Evolutionary conservation across 2,888 invertebrate species (phyloP).

Genomic region (Synanthedon tipuliformis): DNA sequence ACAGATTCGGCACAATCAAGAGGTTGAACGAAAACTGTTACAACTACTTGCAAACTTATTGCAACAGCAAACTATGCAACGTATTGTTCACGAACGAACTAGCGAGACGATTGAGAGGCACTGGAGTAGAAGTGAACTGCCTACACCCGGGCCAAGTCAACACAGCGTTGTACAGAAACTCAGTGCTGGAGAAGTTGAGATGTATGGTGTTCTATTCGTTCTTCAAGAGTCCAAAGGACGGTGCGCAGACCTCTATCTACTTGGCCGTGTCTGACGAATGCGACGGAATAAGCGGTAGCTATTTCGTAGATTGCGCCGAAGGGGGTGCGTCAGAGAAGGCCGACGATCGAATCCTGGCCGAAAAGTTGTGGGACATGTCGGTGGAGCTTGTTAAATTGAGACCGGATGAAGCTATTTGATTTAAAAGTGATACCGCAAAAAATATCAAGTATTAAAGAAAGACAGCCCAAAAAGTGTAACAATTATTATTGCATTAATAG

Average conservation of each 20-base stretch:
- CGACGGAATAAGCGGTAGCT: slow-evolving; percentile 77
- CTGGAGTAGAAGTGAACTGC: slow-evolving; percentile 81
- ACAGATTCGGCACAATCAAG: slow-evolving; percentile 44
- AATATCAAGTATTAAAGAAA: no score
- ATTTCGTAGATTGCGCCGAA: slow-evolving; percentile 83
- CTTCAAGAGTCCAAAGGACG: slow-evolving; percentile 81
- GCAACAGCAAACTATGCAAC: slow-evolving; percentile 60
- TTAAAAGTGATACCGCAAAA: not conserved
- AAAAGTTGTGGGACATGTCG: slow-evolving; percentile 79
- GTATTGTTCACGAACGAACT: slow-evolving; percentile 59
- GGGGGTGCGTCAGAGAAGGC: slow-evolving; percentile 70
- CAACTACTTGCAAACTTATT: slow-evolving; percentile 57
- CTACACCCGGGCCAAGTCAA: slow-evolving; percentile 89
- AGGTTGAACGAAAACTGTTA: slow-evolving; percentile 56
- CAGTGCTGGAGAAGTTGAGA: slow-evolving; percentile 58
- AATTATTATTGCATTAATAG: slow-evolving; percentile 3
- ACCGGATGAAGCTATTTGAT: slow-evolving; percentile 27
- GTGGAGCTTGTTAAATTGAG: slow-evolving; percentile 43
- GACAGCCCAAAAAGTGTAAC: no score
- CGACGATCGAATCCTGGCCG: slow-evolving; percentile 74
- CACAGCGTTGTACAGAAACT: slow-evolving; percentile 80
- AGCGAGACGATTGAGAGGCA: slow-evolving; percentile 42
- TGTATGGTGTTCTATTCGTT: slow-evolving; percentile 75
- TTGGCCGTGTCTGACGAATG: slow-evolving; percentile 82
- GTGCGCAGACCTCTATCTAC: slow-evolving; percentile 83